These are phyloP conservation scores for Vespertilio murinus DNA, from an alignment of 2,797 vertebrate species.

Conservation along the genomic window DNA sequence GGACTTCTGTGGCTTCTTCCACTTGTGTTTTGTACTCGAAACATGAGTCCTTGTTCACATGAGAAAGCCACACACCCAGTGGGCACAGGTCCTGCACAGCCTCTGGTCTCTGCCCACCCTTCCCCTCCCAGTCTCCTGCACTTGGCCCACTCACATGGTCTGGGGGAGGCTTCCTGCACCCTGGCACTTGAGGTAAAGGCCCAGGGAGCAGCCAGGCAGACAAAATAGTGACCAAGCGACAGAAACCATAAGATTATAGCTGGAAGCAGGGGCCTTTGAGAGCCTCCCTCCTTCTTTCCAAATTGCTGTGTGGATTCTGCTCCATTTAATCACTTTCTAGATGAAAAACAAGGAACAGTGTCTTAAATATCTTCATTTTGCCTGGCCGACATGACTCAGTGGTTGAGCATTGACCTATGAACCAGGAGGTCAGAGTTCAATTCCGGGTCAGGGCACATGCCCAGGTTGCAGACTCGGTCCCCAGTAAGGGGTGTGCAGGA, in stretches of 20 bases:
- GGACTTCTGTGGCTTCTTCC: background rate
- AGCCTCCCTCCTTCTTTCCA: background rate
- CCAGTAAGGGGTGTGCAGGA: background rate
- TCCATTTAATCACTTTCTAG: background rate
- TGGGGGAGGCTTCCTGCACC: background rate
- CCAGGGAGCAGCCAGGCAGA: background rate
- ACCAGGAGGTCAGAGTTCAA: background rate
- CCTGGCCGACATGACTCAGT: background rate
- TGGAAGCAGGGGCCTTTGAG: background rate
- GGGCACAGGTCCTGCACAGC: fast-evolving
- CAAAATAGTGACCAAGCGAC: fast-evolving
- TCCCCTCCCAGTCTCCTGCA: background rate
- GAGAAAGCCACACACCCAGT: fast-evolving
- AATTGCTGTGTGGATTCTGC: background rate
- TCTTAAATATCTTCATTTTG: background rate
- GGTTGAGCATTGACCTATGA: background rate
- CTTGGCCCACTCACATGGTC: fast-evolving
- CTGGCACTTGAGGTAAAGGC: background rate
- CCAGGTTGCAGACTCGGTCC: background rate
- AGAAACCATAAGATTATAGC: fast-evolving
- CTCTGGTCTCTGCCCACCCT: background rate
- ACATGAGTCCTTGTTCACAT: background rate
- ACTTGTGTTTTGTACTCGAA: background rate
- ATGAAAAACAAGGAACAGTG: background rate
- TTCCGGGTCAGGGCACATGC: background rate